Evolutionary conservation across 2,113 vertebrate genomes (phyloP).

Genomic region (Oxyruncus cristatus): DNA sequence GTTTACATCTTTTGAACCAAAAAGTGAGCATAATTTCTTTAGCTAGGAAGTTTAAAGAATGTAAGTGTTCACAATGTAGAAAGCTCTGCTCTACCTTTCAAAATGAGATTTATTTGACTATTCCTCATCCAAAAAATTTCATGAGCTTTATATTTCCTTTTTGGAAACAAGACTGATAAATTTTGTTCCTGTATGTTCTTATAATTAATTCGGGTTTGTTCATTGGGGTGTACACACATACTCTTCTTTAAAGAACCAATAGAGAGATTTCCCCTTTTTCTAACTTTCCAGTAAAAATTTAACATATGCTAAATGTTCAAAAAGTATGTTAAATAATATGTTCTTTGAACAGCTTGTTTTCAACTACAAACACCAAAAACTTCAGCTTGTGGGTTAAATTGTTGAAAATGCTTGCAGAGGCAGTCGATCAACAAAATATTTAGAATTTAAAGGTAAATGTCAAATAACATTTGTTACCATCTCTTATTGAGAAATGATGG

Average conservation of each 20-base stretch:
- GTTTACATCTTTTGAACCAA: background rate
- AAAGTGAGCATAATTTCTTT: background rate
- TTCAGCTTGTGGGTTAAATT: background rate
- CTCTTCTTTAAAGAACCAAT: background rate
- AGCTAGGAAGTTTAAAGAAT: background rate
- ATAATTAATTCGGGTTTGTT: background rate
- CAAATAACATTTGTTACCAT: background rate
- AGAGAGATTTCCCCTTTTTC: background rate
- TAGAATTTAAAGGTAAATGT: background rate
- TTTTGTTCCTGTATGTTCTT: background rate
- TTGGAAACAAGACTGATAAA: background rate
- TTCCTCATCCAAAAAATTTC: background rate
- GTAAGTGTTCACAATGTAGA: background rate
- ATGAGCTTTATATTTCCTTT: background rate
- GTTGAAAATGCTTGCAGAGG: background rate
- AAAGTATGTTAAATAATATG: background rate
- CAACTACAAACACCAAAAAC: background rate
- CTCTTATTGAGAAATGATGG: background rate
- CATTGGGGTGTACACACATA: background rate
- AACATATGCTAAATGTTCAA: background rate
- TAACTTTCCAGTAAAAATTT: background rate
- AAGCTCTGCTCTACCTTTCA: background rate
- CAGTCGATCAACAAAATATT: background rate
- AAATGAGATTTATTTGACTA: background rate
- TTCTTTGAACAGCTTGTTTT: background rate